Base-by-base conservation (phyloP, 2,797 vertebrate species). In the Epinephelus coioides region DNA sequence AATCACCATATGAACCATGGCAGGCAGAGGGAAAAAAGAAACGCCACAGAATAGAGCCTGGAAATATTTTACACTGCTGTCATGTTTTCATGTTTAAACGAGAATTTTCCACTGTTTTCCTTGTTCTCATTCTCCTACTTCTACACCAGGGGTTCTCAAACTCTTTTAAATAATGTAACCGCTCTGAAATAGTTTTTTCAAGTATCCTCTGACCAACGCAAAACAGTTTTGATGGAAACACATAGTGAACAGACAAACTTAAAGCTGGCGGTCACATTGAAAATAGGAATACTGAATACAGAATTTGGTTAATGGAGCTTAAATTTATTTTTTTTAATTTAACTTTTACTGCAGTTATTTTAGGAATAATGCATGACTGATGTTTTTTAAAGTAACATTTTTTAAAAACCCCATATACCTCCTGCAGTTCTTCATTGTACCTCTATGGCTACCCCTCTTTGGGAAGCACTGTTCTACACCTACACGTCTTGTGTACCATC, bases 1-100 rank as follows among this genome's bases (percentile, higher is more conserved):
- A 81, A 68, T 75, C 69, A 51, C 18, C 12, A 51, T 21, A 40
- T n/a, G 17, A 80, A 46, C 38, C 50, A 23, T 21, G 7, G 40
- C 76, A 69, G 25, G 53, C 50, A 40, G 17, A 30, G 27, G 27
- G 15, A 5, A 3, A 43, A 67, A 46, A 40, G 5, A 9, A 10
- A 21, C 38, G 34, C n/a, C 6, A 14, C 25, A 64, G 19, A 64
- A 25, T 8, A 15, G 6, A 66, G 21, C 13, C 69, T 14, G 46
- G 18, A 46, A n/a, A 51, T 4, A 25, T 27, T 64, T 47, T 57
- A 49, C n/a, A 27, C 18, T 13, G 19, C 27, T 57, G 14, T 34
- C 54, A 18, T 9, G n/a, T 27, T 69, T 61, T 69, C 21, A 34
- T 53, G 7, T 54, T 66, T 54, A 74, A 62, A 47, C 18, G 17